These are phyloP conservation scores for Tupaia chinensis DNA, from an alignment of 2,113 vertebrate species.

Conservation along the genomic window DNA sequence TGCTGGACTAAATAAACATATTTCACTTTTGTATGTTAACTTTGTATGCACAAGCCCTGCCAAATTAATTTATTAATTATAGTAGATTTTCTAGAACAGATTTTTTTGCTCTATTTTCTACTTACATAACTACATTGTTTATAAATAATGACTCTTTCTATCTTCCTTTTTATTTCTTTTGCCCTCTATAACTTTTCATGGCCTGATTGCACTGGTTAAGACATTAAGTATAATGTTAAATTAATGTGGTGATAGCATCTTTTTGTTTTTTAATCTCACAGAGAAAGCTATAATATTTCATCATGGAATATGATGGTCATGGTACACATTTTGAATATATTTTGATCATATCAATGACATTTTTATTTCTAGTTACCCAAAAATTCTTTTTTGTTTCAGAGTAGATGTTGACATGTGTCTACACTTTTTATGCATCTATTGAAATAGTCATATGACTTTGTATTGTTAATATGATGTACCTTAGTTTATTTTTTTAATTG, in stretches of 20 bases:
- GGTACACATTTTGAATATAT: not conserved
- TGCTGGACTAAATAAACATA: not conserved
- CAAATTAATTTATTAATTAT: not conserved
- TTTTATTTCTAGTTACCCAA: not conserved
- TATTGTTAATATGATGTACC: not conserved
- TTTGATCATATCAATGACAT: not conserved
- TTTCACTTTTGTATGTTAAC: not conserved
- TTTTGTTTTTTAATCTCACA: not conserved
- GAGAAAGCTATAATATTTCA: not conserved
- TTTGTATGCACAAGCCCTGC: not conserved
- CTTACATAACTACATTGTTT: not conserved
- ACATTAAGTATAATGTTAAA: slow-evolving; percentile 4
- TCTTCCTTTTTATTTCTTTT: not conserved
- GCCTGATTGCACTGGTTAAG: not conserved
- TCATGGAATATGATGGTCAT: not conserved
- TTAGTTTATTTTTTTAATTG: not conserved
- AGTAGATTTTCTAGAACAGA: not conserved
- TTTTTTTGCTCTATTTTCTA: not conserved
- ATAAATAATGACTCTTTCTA: not conserved
- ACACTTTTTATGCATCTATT: not conserved
- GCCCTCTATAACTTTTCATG: not conserved
- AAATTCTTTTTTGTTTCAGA: not conserved
- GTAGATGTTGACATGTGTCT: not conserved
- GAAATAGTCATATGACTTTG: not conserved
- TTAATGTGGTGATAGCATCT: not conserved